phyloP scores from a whole-genome alignment of 2,113 vertebrate species.

The Lophotis ruficrista region DNA sequence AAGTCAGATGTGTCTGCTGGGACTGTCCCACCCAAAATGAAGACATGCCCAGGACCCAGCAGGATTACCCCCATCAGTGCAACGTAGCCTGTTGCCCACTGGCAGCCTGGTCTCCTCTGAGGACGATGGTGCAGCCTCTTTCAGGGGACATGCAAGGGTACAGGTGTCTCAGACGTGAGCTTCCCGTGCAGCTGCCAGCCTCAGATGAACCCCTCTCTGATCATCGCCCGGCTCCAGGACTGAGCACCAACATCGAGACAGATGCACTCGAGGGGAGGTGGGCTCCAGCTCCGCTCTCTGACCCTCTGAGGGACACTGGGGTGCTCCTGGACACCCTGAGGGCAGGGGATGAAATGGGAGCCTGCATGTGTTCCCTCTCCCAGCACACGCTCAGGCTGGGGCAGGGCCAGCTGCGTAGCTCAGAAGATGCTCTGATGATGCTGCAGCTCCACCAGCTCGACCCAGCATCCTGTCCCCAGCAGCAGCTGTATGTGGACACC shows the following conservation, averaged over 20 bases:
- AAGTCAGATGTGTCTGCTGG: background rate
- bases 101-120: background rate
- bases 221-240: accelerated
- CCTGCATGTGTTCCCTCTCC: accelerated
- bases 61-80: background rate
- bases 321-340: background rate
- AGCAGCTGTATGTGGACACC: background rate
- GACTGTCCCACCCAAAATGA: background rate
- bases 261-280: background rate
- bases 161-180: background rate
- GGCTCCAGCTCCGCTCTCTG: background rate
- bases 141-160: accelerated
- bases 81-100: background rate
- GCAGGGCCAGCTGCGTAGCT: background rate
- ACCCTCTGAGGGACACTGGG: background rate
- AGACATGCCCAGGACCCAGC: background rate
- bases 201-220: background rate
- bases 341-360: background rate
- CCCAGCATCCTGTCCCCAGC: background rate
- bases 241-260: background rate
- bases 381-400: background rate
- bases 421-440: background rate
- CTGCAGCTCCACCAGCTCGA: background rate
- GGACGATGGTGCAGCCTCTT: background rate
- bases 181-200: background rate